A percentile compares a stretch with the other conserved stretches of the same genome.
Evolutionary conservation across 1,140 invertebrate genomes (phyloP).

Genomic region (Drosophila busckii): DNA sequence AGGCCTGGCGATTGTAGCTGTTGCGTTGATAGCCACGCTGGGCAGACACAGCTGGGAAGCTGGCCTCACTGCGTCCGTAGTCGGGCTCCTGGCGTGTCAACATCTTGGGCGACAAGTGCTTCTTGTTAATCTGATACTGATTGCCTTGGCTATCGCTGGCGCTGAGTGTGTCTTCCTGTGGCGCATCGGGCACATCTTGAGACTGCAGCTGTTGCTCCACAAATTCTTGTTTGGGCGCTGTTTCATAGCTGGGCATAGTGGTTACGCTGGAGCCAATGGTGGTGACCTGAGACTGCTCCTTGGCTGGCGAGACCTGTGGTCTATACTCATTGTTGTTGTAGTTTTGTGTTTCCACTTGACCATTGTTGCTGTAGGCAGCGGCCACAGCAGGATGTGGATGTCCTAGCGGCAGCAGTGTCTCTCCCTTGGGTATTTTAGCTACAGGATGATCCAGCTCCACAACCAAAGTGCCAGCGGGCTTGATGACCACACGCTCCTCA

Average conservation of each 20-base stretch:
- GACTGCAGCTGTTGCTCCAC: slow-evolving; percentile 57
- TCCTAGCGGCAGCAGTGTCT: slow-evolving; percentile 63
- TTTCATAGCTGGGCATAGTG: slow-evolving; percentile 62
- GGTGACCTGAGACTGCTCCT: slow-evolving; percentile 47
- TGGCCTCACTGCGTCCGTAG: slow-evolving; percentile 31
- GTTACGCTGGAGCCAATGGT: slow-evolving; percentile 65
- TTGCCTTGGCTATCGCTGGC: slow-evolving; percentile 55
- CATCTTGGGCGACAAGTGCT: slow-evolving; percentile 50
- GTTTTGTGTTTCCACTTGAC: slow-evolving; percentile 39
- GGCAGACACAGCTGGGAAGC: slow-evolving; percentile 20
- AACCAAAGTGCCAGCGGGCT: slow-evolving; percentile 83
- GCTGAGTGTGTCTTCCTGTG: slow-evolving; percentile 29
- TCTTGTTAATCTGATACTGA: slow-evolving; percentile 49
- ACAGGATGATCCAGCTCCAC: slow-evolving; percentile 83
- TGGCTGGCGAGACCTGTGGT: slow-evolving; percentile 9
- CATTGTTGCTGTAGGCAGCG: slow-evolving; percentile 51
- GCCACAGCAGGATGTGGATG: slow-evolving; percentile 73
- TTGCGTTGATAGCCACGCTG: slow-evolving; percentile 48
- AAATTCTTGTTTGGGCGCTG: slow-evolving; percentile 52
- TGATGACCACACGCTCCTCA: slow-evolving; percentile 82
- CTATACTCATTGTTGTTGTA: slow-evolving; percentile 55
- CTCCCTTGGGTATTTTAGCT: slow-evolving; percentile 81
- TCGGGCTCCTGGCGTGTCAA: slow-evolving; percentile 39
- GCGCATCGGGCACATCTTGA: slow-evolving; percentile 1
- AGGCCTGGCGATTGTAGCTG: slow-evolving; percentile 46